phyloP scores from a whole-genome alignment of 2,797 vertebrate species.

The Aselliscus stoliczkanus region DNA sequence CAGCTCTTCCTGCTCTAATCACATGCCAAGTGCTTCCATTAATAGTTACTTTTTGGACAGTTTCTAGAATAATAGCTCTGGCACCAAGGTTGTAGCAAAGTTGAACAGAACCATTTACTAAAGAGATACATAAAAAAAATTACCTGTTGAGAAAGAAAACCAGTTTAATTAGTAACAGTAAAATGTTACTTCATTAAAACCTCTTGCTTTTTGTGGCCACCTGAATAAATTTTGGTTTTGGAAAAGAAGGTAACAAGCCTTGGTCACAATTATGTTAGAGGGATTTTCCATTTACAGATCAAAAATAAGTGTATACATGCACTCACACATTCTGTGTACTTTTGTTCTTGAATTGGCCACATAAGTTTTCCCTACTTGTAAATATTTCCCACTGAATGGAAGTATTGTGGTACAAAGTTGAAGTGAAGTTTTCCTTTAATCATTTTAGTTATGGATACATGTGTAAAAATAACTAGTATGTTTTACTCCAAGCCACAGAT shows the following conservation, averaged over 20 bases:
- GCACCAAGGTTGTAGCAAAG: slow-evolving; percentile 90
- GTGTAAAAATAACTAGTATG: neutral
- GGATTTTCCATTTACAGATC: neutral
- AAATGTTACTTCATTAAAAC: neutral
- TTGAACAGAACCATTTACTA: slow-evolving; percentile 85
- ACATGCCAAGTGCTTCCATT: slow-evolving; percentile 84
- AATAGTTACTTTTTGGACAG: slow-evolving; percentile 74
- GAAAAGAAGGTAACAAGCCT: neutral
- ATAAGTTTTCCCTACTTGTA: neutral
- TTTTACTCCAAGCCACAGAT: neutral
- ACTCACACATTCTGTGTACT: neutral
- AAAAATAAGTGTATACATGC: neutral
- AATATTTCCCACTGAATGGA: neutral
- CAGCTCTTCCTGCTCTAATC: slow-evolving; percentile 84
- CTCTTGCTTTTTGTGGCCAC: neutral
- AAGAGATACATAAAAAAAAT: slow-evolving; percentile 89
- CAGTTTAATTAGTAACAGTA: neutral
- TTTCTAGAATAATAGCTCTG: slow-evolving; percentile 81
- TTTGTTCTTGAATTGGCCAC: neutral
- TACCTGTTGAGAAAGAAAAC: slow-evolving; percentile 81
- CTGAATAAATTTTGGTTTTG: neutral
- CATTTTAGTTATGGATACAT: neutral
- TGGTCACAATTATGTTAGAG: neutral
- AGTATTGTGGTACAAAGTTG: neutral
- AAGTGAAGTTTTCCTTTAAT: neutral